These are phyloP conservation scores for Drosophila ustulata DNA, from an alignment of 2,888 invertebrate species.

Conservation along the genomic window DNA sequence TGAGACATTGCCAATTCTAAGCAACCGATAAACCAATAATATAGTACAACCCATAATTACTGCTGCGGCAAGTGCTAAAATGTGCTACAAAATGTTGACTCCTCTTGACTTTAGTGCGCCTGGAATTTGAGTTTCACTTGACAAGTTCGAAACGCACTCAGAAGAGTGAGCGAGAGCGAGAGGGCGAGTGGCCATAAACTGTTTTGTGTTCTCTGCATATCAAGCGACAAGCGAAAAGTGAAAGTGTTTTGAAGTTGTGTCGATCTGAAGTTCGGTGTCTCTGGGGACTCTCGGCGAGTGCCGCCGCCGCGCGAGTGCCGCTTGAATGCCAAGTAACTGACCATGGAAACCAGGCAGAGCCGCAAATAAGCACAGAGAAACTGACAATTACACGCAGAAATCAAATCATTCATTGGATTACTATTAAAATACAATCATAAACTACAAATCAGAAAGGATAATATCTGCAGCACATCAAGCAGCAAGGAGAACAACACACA, in stretches of 20 bases:
- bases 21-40: neutral
- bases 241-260: slow-evolving; percentile 63
- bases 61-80: neutral
- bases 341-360: slow-evolving; percentile 71
- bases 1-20: slow-evolving; percentile 12
- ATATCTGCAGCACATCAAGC: slow-evolving; percentile 1
- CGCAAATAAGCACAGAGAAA: slow-evolving; percentile 68
- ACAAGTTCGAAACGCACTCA: slow-evolving; percentile 10
- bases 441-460: neutral
- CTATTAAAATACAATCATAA: slow-evolving; percentile 1
- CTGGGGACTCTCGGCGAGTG: slow-evolving; percentile 51
- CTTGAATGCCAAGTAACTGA: slow-evolving; percentile 74
- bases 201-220: slow-evolving; percentile 77
- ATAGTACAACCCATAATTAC: neutral
- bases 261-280: slow-evolving; percentile 22
- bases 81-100: slow-evolving; percentile 66
- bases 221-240: slow-evolving; percentile 70
- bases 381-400: slow-evolving; percentile 38
- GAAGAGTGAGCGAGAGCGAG: neutral
- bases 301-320: slow-evolving; percentile 60
- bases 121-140: slow-evolving; percentile 48
- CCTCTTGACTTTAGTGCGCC: slow-evolving; percentile 55
- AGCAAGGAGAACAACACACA: slow-evolving; percentile 46
- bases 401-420: slow-evolving; percentile 52
- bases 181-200: slow-evolving; percentile 44